A percentile compares a stretch with the other conserved stretches of the same genome.
Evolutionary conservation across 2,888 invertebrate species (phyloP).

Genomic region (Griposia aprilina): DNA sequence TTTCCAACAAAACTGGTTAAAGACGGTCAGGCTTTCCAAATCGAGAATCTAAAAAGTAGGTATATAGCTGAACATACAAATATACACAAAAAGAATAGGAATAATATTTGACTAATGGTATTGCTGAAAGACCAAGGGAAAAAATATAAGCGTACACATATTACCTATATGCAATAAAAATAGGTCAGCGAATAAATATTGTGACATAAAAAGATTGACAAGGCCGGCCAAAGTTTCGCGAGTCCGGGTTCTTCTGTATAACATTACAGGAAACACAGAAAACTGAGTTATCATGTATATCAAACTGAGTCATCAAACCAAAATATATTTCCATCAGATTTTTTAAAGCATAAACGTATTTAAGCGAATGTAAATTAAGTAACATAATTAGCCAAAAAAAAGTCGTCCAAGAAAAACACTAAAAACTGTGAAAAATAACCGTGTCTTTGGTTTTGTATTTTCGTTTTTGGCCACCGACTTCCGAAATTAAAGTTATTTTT

Average conservation of each 20-base stretch:
- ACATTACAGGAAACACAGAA: conserved; percentile 13
- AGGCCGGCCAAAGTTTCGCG: conserved; percentile 74
- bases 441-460: too few relatives aligned
- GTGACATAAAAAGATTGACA: conserved; percentile 72
- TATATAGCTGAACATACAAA: neutral
- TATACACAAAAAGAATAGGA: neutral
- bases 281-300: neutral
- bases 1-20: neutral
- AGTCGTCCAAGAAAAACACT: too few relatives aligned
- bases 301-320: too few relatives aligned
- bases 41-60: too few relatives aligned
- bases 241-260: conserved; percentile 1
- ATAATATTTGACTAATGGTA: conserved; percentile 25
- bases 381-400: too few relatives aligned
- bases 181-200: conserved; percentile 67
- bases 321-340: neutral
- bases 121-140: conserved; percentile 24
- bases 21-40: neutral
- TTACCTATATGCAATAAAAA: conserved; percentile 48
- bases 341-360: neutral
- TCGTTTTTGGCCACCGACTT: too few relatives aligned
- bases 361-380: neutral
- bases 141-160: conserved; percentile 43
- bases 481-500: too few relatives aligned
- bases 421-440: too few relatives aligned